These are phyloP conservation scores for Beris chalybata DNA, from an alignment of 2,888 invertebrate species.

Conservation along the genomic window DNA sequence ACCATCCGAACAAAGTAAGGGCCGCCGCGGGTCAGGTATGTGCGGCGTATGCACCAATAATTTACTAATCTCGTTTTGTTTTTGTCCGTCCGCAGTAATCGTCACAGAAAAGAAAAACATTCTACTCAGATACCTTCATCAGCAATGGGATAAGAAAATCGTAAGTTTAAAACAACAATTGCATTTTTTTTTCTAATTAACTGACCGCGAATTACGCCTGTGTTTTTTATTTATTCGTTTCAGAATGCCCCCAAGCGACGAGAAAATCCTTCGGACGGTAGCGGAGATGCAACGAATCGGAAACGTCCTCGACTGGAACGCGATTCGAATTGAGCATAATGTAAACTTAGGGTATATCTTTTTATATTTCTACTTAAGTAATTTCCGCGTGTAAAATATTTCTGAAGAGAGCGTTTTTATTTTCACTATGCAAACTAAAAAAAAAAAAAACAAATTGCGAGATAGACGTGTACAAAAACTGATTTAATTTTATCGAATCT, in stretches of 20 bases:
- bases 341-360: conserved; percentile 25
- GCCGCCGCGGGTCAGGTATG: no score
- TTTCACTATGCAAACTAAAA: conserved; percentile 1
- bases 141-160: conserved; percentile 91
- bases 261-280: conserved; percentile 21
- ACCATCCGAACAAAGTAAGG: conserved; percentile 88
- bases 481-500: conserved; percentile 6
- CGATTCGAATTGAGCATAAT: conserved; percentile 22
- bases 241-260: conserved; percentile 32
- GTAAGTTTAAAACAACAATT: conserved; percentile 51
- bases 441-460: neutral
- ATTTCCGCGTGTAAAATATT: conserved; percentile 12
- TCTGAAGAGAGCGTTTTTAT: conserved; percentile 1
- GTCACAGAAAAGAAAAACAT: conserved; percentile 96
- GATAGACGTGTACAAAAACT: neutral
- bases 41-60: no score
- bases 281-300: conserved; percentile 21
- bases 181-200: neutral
- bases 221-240: conserved; percentile 4
- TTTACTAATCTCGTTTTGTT: neutral
- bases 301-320: conserved; percentile 33
- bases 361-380: conserved; percentile 27
- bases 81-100: conserved; percentile 75
- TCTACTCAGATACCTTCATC: conserved; percentile 87
- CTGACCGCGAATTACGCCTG: neutral